Evolutionary conservation across 2,888 invertebrate species (phyloP), one percentile per base, ranked within the genome.

Genomic region (Rhopalosiphum nymphaeae): DNA sequence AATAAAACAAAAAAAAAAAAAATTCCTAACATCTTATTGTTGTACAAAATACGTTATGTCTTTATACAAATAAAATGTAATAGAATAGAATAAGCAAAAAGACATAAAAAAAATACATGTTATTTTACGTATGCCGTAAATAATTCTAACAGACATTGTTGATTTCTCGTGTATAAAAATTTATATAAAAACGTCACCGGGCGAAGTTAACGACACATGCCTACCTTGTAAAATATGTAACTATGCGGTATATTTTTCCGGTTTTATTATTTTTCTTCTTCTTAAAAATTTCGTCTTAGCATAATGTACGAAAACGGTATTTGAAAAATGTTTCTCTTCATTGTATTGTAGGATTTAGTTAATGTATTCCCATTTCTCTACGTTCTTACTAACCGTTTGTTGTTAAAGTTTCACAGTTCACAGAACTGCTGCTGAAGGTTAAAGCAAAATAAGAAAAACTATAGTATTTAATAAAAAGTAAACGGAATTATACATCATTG

Each of bases 321-420:
- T 61, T 93, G 90, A 90, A 93, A 93, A 93, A 93, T 90, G 84
- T 89, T 61, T 57, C 36, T 36, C 85, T 90, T 93, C 86, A 90
- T 57, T 49, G 89, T 57, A 57, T 90, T 84, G 46, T 36, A 26
- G 84, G 85, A 49, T 46, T 85, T 16, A 36, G 78, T 84, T 93
- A 84, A 89, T 85, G 89, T 29, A 16, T 36, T 57, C 84, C 42
- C 90, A 85, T 93, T 93, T 86, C 49, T 93, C 46, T 57, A 21
- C 84, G 36, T 26, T 78, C n/a, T 4, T 16, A 57, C 56, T 16
- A 1, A 42, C 53, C 4, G 78, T 49, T n/a, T 26, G 78, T 26
- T 44, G 21, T 86, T 21, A 25, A 44, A 49, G 42, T 46, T 90
- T 90, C 61, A n/a, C 61, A 13, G 61, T 90, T 67, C 26, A 21